Evolutionary conservation across 2,797 vertebrate genomes (phyloP).

Genomic region (Netta rufina): DNA sequence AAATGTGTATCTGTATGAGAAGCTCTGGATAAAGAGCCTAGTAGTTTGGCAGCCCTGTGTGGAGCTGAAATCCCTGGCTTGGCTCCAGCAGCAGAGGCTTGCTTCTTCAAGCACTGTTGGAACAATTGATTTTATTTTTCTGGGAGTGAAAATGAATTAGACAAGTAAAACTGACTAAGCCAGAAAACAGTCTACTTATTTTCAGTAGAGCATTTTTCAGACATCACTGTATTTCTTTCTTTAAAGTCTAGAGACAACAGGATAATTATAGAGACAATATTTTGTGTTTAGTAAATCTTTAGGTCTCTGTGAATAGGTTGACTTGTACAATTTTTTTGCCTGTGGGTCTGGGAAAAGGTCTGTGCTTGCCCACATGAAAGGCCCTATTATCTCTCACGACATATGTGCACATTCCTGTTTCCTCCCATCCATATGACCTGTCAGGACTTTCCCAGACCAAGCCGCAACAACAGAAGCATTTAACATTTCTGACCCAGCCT

Average conservation of each 20-base stretch:
- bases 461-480: background rate
- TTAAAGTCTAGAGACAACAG: background rate
- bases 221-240: background rate
- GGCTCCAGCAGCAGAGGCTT: background rate
- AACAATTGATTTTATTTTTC: conserved; percentile 6
- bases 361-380: background rate
- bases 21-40: background rate
- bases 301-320: background rate
- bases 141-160: background rate
- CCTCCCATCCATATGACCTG: background rate
- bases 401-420: background rate
- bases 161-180: background rate
- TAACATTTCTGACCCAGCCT: background rate
- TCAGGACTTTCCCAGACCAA: background rate
- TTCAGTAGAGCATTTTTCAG: background rate
- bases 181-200: background rate
- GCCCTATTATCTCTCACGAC: background rate
- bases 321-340: background rate
- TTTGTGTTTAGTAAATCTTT: background rate
- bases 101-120: background rate
- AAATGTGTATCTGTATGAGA: background rate
- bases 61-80: background rate
- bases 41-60: background rate
- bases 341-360: background rate
- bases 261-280: background rate